A percentile compares a stretch with the other conserved stretches of the same genome.
Conservation (phyloP, 2,797 vertebrate species). For the Diglossa cyanea region DNA sequence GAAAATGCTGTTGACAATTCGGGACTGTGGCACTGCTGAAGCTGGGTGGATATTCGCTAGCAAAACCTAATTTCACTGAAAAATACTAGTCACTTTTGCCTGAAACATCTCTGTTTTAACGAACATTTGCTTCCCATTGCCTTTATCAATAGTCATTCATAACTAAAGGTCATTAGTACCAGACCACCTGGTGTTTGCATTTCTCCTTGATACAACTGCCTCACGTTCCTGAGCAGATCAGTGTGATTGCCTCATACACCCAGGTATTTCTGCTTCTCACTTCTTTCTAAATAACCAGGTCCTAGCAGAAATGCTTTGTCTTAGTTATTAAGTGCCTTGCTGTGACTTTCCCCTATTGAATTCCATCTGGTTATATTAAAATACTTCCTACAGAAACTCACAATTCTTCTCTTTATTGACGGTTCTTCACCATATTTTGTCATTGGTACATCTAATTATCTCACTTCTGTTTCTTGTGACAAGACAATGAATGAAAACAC, state of each 20-base stretch:
- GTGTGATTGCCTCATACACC: neutral
- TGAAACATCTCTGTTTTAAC: neutral
- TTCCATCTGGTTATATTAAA: neutral
- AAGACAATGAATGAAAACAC: neutral
- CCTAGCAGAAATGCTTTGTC: neutral
- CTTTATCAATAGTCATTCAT: neutral
- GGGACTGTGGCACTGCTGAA: neutral
- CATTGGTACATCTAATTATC: neutral
- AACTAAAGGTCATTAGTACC: neutral
- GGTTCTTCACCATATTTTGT: neutral
- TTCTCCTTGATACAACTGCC: neutral
- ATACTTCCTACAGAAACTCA: neutral
- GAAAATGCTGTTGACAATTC: neutral
- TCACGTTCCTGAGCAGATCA: neutral
- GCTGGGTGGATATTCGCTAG: neutral
- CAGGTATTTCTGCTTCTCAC: neutral
- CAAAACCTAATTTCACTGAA: neutral
- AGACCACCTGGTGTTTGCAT: neutral
- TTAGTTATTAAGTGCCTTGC: neutral
- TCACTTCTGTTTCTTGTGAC: neutral
- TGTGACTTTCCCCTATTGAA: neutral
- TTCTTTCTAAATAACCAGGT: neutral
- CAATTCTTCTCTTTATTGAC: neutral
- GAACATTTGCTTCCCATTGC: neutral
- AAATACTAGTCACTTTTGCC: neutral